Evolutionary conservation across 2,113 vertebrate species (phyloP), one percentile per base, ranked within the genome.

Genomic region (Eleginops maclovinus): DNA sequence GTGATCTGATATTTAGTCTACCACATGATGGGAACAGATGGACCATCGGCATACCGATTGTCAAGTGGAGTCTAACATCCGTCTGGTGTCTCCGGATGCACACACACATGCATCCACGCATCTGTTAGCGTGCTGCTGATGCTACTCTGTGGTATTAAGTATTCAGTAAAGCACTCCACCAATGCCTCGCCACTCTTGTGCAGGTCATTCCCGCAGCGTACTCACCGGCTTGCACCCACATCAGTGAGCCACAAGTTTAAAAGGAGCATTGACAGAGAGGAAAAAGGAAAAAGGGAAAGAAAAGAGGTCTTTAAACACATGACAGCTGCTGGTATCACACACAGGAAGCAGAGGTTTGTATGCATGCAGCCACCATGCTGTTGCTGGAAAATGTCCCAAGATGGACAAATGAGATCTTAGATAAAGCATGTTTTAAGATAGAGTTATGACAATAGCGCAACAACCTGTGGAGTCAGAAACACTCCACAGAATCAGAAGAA

Each of bases 171-270:
- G 28, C 13, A 66, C 47, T 79, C 79, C 67, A 69, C 54, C 70
- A 62, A 63, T 67, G 72, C 83, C 87, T 68, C 58, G 22, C 43
- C 86, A 92, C 89, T 87, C 82, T 68, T 79, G 79, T 88, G 85
- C 88, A 80, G 61, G 75, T 91, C 82, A 86, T 54, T 83, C 81
- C 69, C n/a, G 75, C 31, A 21, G 78, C 5, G 53, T 90, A 94
- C 93, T 94, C 87, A 94, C 93, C 92, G 93, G 93, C 93, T 95
- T 84, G 53, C 87, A 84, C 56, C 81, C n/a, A 69, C 84, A 88
- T 83, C 83, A 84, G 19, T 46, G 79, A 85, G 82, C 55, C 70
- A 67, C 73, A 78, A 79, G 69, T 75, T 77, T 72, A 73, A 82
- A 44, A 70, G 50, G 19, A 75, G 59, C 58, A 83, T 47, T 44